Evolutionary conservation across 2,797 vertebrate species (phyloP), one percentile per base, ranked within the genome.

Genomic region (Cetoscarus ocellatus): DNA sequence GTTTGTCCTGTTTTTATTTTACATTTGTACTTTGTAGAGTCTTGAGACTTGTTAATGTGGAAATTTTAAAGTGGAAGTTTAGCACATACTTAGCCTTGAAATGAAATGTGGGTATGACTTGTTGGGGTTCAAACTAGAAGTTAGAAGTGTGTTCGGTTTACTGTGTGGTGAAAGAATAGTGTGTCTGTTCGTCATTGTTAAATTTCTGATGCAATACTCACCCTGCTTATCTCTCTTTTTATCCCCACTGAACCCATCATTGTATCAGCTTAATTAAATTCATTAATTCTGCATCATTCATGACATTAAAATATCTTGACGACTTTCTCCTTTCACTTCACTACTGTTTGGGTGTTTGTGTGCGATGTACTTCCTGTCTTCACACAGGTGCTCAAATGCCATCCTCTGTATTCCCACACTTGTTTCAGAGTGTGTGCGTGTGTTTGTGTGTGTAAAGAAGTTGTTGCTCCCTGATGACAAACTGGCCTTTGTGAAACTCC

Each of bases 401-500:
- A 52, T 45, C 14, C 56, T 75, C 34, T 53, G 54, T 67, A 36
- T 75, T 73, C 50, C 39, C 76, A 65, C 61, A 57, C 36, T 50
- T 67, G 34, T 75, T 55, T 49, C 15, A 36, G 12, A 51, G 61
- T 70, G 34, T 74, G 58, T 52, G 15, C 17, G 10, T 51, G 62
- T 70, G 45, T 80, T 53, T 73, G 68, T 70, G 66, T 81, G 61
- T 73, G 18, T 27, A 34, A 34, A 50, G 74, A 43, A 71, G 35
- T 40, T 73, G 64, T 72, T 72, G 48, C 64, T 61, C 57, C 48
- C 7, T 54, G 36, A 66, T 64, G 53, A 84, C 66, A 79, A 80
- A 82, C 78, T 71, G 75, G 68, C 78, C 85, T 85, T 86, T 83
- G 77, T 81, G 73, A 84, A 81, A 67, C 60, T 59, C 63, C 65